These are phyloP conservation scores for Argentina silus DNA, from an alignment of 2,797 vertebrate genomes.

Conservation along the genomic window DNA sequence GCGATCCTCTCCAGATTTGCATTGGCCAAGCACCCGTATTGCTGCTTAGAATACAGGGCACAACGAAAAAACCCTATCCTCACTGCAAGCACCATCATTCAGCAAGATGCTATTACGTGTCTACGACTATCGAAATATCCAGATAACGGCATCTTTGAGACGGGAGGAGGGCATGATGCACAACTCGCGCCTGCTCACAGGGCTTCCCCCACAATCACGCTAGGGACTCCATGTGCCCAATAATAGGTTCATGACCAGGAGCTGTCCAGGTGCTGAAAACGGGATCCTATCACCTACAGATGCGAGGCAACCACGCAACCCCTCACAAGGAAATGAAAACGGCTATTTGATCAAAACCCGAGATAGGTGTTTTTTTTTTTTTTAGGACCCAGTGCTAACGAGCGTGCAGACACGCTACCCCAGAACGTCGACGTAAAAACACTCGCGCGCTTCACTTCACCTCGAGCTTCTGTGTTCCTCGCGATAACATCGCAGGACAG, in stretches of 20 bases:
- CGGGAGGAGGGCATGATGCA: constrained; percentile 45
- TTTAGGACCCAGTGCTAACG: background rate
- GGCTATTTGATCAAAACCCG: background rate
- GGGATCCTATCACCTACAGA: constrained; percentile 57
- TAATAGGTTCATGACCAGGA: constrained; percentile 54
- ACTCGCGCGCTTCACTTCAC: constrained; percentile 68
- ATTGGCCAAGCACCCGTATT: constrained; percentile 70
- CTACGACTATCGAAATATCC: constrained; percentile 40
- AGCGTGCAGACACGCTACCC: constrained; percentile 47
- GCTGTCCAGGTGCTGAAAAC: constrained; percentile 80
- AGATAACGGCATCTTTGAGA: constrained; percentile 52
- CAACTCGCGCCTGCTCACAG: constrained; percentile 51
- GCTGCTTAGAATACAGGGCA: constrained; percentile 65
- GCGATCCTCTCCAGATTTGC: constrained; percentile 67
- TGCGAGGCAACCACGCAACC: constrained; percentile 34
- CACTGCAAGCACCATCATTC: constrained; percentile 77
- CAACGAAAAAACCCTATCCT: constrained; percentile 62
- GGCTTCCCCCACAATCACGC: constrained; percentile 74
- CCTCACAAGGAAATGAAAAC: background rate
- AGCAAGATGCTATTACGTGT: constrained; percentile 60
- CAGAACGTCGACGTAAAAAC: constrained; percentile 63
- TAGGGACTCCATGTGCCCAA: constrained; percentile 71
- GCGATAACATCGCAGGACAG: constrained; percentile 68
- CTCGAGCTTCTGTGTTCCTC: constrained; percentile 68
- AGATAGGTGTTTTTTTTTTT: background rate